Conservation (phyloP, 2,888 invertebrate genomes). For the Hyposoter didymator region DNA sequence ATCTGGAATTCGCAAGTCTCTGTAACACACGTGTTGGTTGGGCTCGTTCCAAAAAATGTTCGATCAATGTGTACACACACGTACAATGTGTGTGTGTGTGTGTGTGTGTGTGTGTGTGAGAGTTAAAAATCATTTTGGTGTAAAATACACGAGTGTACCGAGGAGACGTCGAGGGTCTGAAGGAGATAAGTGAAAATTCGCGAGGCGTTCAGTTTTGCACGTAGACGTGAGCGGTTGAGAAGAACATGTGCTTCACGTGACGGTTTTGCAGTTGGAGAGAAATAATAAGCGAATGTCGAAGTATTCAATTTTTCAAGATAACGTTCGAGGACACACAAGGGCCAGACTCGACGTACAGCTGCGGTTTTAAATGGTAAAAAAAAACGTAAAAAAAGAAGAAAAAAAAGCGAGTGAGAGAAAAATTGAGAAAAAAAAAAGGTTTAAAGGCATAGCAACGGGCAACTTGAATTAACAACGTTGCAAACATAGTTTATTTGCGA, state of each 20-base stretch:
- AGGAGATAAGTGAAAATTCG: conserved; percentile 30
- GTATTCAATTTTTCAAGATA: conserved; percentile 48
- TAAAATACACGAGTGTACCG: background rate
- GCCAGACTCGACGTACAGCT: conserved; percentile 60
- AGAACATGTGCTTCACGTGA: background rate
- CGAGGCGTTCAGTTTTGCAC: conserved; percentile 15
- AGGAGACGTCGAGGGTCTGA: background rate
- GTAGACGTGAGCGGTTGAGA: background rate
- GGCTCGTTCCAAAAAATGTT: background rate
- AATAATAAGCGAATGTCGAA: conserved; percentile 45
- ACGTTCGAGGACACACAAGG: conserved; percentile 39
- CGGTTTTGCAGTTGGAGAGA: conserved; percentile 35
- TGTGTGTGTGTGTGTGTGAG: background rate
- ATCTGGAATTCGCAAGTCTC: background rate
- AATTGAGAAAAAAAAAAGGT: conserved; percentile 31
- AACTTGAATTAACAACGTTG: conserved; percentile 74
- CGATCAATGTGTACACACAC: background rate
- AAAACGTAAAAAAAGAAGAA: background rate
- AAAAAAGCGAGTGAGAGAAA: background rate
- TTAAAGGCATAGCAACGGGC: conserved; percentile 48
- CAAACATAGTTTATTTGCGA: conserved; percentile 75
- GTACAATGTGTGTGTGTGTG: background rate
- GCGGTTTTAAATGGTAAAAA: conserved; percentile 12
- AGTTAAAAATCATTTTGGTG: background rate
- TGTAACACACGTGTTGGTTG: background rate